A percentile compares a stretch with the other conserved stretches of the same genome.
Conservation (phyloP, 2,888 invertebrate species). For the Melolontha melolontha region DNA sequence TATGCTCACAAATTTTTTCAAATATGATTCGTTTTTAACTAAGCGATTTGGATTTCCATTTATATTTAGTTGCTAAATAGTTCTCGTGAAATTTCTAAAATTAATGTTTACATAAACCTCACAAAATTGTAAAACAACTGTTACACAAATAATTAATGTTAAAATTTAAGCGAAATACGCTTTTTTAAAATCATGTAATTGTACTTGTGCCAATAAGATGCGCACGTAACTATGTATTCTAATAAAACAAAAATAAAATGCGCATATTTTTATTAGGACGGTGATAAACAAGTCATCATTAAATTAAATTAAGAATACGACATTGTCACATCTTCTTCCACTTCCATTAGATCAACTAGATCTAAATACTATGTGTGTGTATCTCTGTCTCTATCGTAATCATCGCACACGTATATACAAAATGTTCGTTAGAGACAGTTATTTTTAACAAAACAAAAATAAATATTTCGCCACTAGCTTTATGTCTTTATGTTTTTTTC, state of each 20-base stretch:
- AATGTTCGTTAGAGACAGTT: slow-evolving; percentile 35
- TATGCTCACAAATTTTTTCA: no score
- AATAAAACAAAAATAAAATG: slow-evolving; percentile 35
- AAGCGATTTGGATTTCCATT: no score
- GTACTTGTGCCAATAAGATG: slow-evolving; percentile 34
- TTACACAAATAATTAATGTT: slow-evolving; percentile 14
- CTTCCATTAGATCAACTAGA: slow-evolving; percentile 13
- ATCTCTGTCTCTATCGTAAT: slow-evolving; percentile 28
- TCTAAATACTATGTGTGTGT: slow-evolving; percentile 19
- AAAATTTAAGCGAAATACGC: slow-evolving; percentile 20
- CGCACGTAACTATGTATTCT: slow-evolving; percentile 29
- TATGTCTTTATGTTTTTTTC: slow-evolving; percentile 27
- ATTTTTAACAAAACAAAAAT: slow-evolving; percentile 42
- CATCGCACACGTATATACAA: slow-evolving; percentile 17
- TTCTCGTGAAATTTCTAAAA: no score
- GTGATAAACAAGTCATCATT: slow-evolving; percentile 38
- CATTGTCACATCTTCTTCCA: slow-evolving; percentile 9
- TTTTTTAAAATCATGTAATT: slow-evolving; percentile 5
- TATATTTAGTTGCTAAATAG: no score
- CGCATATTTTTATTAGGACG: slow-evolving; percentile 37
- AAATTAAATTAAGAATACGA: slow-evolving; percentile 35
- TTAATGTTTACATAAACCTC: no score
- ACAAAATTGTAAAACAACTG: no score
- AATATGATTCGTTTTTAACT: no score
- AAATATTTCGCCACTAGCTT: slow-evolving; percentile 39